Evolutionary conservation across 2,888 invertebrate species (phyloP).

Genomic region (Gryllus longicercus): DNA sequence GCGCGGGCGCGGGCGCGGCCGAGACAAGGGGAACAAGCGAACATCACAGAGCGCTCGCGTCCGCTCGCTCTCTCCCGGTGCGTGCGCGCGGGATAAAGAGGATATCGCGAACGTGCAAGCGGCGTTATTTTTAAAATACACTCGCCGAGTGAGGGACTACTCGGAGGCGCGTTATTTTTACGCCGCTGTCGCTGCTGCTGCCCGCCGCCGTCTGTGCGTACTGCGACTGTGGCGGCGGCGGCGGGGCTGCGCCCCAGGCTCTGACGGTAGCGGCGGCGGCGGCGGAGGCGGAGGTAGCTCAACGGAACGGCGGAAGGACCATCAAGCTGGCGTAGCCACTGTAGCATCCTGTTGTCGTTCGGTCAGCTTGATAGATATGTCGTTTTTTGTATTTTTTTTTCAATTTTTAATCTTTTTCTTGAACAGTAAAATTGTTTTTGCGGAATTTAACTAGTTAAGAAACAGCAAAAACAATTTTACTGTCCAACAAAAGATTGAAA

Average conservation of each 20-base stretch:
- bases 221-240: too few relatives aligned
- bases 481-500: too few relatives aligned
- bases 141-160: not conserved
- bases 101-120: slow-evolving; percentile 17
- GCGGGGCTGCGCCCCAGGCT: not conserved
- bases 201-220: not conserved
- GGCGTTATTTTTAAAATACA: slow-evolving; percentile 8
- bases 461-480: too few relatives aligned
- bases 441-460: too few relatives aligned
- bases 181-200: not conserved
- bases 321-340: too few relatives aligned
- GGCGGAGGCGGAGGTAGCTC: not conserved
- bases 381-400: too few relatives aligned
- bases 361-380: too few relatives aligned
- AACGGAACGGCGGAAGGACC: not conserved
- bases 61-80: not conserved
- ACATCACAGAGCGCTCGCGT: not conserved
- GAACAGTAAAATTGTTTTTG: too few relatives aligned
- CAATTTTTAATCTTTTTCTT: too few relatives aligned
- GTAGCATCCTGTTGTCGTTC: too few relatives aligned
- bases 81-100: not conserved
- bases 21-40: not conserved
- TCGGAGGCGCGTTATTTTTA: not conserved
- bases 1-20: not conserved
- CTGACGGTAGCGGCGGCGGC: not conserved